Percentiles rank a stretch among this genome's conserved stretches.
These are phyloP conservation scores for Takifugu flavidus DNA, from an alignment of 2,113 vertebrate genomes.

Conservation along the genomic window DNA sequence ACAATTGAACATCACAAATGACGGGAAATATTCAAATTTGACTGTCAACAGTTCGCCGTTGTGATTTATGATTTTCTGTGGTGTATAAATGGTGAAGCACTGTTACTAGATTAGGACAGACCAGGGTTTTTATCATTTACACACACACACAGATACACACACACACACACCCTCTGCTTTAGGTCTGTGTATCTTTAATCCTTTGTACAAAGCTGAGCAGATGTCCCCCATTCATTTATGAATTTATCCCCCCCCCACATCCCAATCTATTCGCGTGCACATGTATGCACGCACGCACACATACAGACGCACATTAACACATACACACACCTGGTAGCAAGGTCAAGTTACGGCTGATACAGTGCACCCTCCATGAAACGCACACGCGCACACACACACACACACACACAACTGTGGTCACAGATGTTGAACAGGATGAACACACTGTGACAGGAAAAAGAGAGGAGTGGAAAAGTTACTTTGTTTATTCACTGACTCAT, in stretches of 20 bases:
- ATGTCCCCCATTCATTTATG: conserved; percentile 99
- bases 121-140: background rate
- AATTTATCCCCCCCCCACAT: conserved; percentile 81
- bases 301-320: background rate
- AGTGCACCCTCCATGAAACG: conserved; percentile 68
- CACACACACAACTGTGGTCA: conserved; percentile 5
- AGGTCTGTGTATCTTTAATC: conserved; percentile 76
- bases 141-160: background rate
- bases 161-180: conserved; percentile 13
- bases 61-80: no score
- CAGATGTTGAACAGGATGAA: conserved; percentile 4
- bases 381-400: conserved; percentile 22
- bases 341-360: conserved; percentile 94
- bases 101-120: no score
- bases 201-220: conserved; percentile 89
- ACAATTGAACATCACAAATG: no score
- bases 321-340: conserved; percentile 81
- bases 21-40: no score
- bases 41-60: no score
- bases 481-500: conserved; percentile 38
- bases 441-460: background rate
- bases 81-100: no score
- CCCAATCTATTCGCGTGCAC: conserved; percentile 29
- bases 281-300: no score
- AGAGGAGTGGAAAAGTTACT: background rate